Evolutionary conservation across 2,888 invertebrate genomes (phyloP).

Genomic region (Dorcus hopei): DNA sequence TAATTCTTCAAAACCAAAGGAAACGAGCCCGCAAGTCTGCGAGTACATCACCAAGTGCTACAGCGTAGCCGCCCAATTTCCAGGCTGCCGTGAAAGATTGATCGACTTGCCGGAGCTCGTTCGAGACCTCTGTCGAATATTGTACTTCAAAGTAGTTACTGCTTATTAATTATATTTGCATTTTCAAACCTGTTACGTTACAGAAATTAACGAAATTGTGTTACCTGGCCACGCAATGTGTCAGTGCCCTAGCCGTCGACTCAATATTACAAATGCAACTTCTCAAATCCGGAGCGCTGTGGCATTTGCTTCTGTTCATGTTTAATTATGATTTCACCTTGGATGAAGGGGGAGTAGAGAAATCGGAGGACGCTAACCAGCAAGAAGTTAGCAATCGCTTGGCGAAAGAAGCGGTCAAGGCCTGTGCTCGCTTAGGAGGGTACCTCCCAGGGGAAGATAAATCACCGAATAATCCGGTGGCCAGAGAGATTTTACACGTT

Average conservation of each 20-base stretch:
- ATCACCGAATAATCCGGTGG: conserved; percentile 57
- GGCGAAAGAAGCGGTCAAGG: conserved; percentile 81
- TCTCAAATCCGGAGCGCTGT: conserved; percentile 82
- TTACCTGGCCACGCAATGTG: conserved; percentile 86
- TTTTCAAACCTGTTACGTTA: conserved; percentile 20
- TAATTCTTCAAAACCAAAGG: conserved; percentile 70
- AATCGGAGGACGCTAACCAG: conserved; percentile 79
- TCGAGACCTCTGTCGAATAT: conserved; percentile 78
- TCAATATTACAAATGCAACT: conserved; percentile 81
- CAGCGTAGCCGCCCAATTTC: conserved; percentile 93
- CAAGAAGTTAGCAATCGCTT: conserved; percentile 91
- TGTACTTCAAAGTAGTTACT: conserved; percentile 74
- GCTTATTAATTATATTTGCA: neutral
- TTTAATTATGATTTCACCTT: conserved; percentile 97
- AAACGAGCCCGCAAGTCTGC: conserved; percentile 87
- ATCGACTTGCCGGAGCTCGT: conserved; percentile 85
- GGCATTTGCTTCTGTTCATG: conserved; percentile 85
- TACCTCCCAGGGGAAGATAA: conserved; percentile 59
- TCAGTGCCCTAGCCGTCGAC: conserved; percentile 83
- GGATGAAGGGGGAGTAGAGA: conserved; percentile 92
- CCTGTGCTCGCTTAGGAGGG: conserved; percentile 79
- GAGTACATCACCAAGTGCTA: conserved; percentile 88
- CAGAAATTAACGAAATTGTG: conserved; percentile 80
- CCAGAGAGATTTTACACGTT: conserved; percentile 57
- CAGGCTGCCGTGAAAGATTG: conserved; percentile 82